Conservation (phyloP, 2,113 vertebrate species). For the Psilopogon haemacephalus region DNA sequence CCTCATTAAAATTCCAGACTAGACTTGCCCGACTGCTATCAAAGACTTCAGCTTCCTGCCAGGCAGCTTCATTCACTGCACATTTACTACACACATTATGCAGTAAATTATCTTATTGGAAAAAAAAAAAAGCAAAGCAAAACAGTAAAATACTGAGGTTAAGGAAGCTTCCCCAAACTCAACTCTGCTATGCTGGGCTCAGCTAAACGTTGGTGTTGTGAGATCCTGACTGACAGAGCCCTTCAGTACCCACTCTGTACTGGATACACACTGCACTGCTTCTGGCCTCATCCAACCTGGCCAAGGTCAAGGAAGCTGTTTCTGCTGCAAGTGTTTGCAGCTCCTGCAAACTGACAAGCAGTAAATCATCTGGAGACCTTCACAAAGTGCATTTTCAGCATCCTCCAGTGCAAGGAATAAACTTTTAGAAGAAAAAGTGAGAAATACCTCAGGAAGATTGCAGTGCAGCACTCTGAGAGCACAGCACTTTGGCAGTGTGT, state of each 20-base stretch:
- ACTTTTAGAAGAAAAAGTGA: neutral
- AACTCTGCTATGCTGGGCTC: neutral
- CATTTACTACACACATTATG: neutral
- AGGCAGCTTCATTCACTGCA: neutral
- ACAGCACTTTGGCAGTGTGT: neutral
- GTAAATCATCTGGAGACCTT: neutral
- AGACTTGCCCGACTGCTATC: neutral
- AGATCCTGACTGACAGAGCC: neutral
- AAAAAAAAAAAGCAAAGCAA: constrained; percentile 23
- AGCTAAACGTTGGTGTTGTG: neutral
- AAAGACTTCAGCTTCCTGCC: constrained; percentile 14
- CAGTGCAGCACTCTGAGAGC: neutral
- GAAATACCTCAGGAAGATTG: neutral
- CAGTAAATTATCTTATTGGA: neutral
- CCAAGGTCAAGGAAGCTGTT: neutral
- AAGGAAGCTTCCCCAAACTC: neutral
- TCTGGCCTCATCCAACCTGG: neutral
- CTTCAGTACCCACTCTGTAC: neutral
- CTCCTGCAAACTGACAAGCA: neutral
- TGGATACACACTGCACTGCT: neutral
- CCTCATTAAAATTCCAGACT: neutral
- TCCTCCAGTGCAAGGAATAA: neutral
- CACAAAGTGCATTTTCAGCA: neutral
- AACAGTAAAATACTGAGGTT: neutral
- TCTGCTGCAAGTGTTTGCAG: neutral